Base-by-base conservation (phyloP, 2,888 invertebrate species). In the Leptinotarsa peninsularis region DNA sequence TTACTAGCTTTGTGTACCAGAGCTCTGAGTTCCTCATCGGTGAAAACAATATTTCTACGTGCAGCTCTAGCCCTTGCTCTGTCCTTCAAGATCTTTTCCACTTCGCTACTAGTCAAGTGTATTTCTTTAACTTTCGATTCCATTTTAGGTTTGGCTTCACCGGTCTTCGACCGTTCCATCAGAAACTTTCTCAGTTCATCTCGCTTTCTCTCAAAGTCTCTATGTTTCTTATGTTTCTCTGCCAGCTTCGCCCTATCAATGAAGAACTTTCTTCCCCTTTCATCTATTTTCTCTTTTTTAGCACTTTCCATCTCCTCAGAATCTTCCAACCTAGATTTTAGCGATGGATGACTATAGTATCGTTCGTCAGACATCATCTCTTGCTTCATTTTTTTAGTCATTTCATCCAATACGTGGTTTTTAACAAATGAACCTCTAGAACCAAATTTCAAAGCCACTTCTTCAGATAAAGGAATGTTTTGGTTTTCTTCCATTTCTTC, bases 381-480 rank as follows among this genome's bases (percentile, higher is more conserved):
- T 56, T 85, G 79, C 63, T 85, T 82, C 77, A 86, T 83, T 49
- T 76, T 77, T 23, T 72, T 66, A 0, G 77, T 68, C 1, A 85
- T 76, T 82, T 88, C 90, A 76, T 89, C 88, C 78, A 89, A 82
- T 10, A 89, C 69, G 14, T 69, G 74, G 52, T 77, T 78, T 23
- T 71, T 71, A 14, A 49, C 63, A 52, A 79, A 78, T 0, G 73
- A 66, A 17, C 67, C 52, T 70, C 78, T 77, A 18, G 78, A 72
- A 27, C 67, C 56, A 84, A 79, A 58, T 14, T 67, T 68, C 43
- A 79, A 54, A 14, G 73, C 76, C 49, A 74, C 85, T 4, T 90
- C 82, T 7, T 87, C 86, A 66, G 86, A 85, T 87, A 89, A 89
- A 80, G 89, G 83, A 71, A 82, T 88, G 73, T 87, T 88, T 52